Conservation (phyloP, 2,113 vertebrate species). For the Coreoperca whiteheadi region DNA sequence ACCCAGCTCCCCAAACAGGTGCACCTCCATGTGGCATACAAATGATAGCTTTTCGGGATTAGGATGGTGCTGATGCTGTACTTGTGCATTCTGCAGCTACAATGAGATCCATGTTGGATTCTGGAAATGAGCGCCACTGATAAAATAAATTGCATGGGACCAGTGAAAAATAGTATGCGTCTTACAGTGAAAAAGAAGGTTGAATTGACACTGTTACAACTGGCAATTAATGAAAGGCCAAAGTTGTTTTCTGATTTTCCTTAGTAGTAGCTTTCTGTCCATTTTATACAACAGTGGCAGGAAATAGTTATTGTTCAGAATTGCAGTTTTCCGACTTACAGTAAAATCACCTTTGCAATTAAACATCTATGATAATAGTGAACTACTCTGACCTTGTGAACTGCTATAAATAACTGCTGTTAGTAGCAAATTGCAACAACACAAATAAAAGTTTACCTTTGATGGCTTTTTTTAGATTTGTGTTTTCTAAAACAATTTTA, state of each 20-base stretch:
- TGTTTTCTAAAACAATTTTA: not conserved
- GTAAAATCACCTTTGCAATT: not conserved
- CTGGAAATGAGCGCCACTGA: slow-evolving; percentile 53
- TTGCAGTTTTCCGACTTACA: not conserved
- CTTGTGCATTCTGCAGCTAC: slow-evolving; percentile 48
- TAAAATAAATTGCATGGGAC: slow-evolving; percentile 15
- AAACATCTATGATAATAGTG: not conserved
- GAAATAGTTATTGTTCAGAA: not conserved
- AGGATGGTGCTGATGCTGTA: slow-evolving; percentile 63
- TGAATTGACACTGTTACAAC: not conserved
- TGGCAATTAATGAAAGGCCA: not conserved
- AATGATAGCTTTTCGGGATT: slow-evolving; percentile 72
- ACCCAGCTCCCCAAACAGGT: slow-evolving; percentile 65
- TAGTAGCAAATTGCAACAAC: not conserved
- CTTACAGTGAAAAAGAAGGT: not conserved
- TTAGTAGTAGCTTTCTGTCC: not conserved
- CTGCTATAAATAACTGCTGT: not conserved
- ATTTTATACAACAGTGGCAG: not conserved
- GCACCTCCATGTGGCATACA: slow-evolving; percentile 69
- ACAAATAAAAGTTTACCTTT: not conserved
- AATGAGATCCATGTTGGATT: slow-evolving; percentile 40
- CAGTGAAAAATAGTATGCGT: not conserved
- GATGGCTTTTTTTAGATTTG: not conserved
- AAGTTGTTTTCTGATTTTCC: not conserved
- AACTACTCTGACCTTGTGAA: not conserved